A percentile compares a stretch with the other conserved stretches of the same genome.
phyloP scores from a whole-genome alignment of 2,888 invertebrate genomes.

The Eilema depressum region DNA sequence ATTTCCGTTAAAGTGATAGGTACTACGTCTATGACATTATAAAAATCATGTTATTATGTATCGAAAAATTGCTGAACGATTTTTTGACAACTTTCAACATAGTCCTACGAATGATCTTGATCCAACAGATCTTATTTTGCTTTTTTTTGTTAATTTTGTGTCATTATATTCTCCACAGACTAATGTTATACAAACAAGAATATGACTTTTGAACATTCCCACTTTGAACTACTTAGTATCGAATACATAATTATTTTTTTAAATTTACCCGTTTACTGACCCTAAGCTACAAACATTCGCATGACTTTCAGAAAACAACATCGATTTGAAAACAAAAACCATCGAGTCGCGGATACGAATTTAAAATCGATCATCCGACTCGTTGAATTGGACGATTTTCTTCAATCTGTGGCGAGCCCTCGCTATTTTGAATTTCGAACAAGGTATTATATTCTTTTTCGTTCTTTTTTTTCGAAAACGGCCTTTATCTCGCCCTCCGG shows the following conservation, averaged over 20 bases:
- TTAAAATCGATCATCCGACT: slow-evolving; percentile 62
- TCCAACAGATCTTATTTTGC: neutral
- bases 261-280: neutral
- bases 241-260: neutral
- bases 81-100: neutral
- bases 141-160: no score
- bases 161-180: no score
- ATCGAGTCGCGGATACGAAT: slow-evolving; percentile 33
- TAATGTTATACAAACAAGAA: no score
- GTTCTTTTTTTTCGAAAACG: slow-evolving; percentile 73
- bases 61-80: no score
- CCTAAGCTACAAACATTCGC: neutral
- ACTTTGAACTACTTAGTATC: neutral
- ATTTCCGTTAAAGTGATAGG: slow-evolving; percentile 31
- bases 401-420: slow-evolving; percentile 65
- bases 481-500: slow-evolving; percentile 80
- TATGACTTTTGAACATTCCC: neutral
- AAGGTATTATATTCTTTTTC: slow-evolving; percentile 69
- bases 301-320: slow-evolving; percentile 21
- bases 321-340: slow-evolving; percentile 14
- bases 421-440: slow-evolving; percentile 81
- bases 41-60: no score
- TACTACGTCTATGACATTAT: neutral
- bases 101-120: neutral
- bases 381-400: slow-evolving; percentile 66